Conservation (phyloP, 2,888 invertebrate genomes). For the Synanthedon formicaeformis region DNA sequence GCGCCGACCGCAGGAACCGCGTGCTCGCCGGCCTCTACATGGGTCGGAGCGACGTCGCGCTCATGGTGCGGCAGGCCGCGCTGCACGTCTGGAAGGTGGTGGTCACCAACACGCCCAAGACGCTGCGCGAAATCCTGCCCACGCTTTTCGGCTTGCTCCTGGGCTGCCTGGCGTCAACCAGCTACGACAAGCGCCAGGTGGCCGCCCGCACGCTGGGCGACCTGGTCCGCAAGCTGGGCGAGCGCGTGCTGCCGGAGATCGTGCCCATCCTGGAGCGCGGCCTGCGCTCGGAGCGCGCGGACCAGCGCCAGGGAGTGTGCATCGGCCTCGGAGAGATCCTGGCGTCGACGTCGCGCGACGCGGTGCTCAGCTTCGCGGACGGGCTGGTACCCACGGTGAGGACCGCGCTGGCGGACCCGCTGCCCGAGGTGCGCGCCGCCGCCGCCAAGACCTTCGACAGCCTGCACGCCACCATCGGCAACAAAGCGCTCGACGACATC, state of each 20-base stretch:
- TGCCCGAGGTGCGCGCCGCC: slow-evolving; percentile 92
- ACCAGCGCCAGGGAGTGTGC: slow-evolving; percentile 98
- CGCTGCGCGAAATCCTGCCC: slow-evolving; percentile 94
- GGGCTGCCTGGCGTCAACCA: slow-evolving; percentile 95
- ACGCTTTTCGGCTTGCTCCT: slow-evolving; percentile 92
- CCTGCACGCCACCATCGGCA: slow-evolving; percentile 93
- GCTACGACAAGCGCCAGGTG: slow-evolving; percentile 96
- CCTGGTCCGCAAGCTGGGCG: slow-evolving; percentile 95
- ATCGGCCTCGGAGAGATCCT: slow-evolving; percentile 98
- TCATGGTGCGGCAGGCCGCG: slow-evolving; percentile 97
- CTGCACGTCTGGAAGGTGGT: slow-evolving; percentile 99
- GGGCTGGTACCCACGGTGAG: slow-evolving; percentile 73
- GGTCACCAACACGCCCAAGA: slow-evolving; percentile 97
- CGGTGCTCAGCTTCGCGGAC: slow-evolving; percentile 80
- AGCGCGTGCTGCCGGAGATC: slow-evolving; percentile 96
- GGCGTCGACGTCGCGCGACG: slow-evolving; percentile 94
- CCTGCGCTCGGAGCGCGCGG: slow-evolving; percentile 88
- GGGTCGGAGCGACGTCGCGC: slow-evolving; percentile 95
- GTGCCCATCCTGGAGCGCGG: slow-evolving; percentile 97
- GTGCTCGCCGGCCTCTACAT: slow-evolving; percentile 96
- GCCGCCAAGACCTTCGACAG: slow-evolving; percentile 98
- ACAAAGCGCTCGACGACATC: slow-evolving; percentile 95
- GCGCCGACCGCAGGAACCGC: slow-evolving; percentile 89
- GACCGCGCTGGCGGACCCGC: slow-evolving; percentile 92
- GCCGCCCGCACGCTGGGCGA: slow-evolving; percentile 97